These are phyloP conservation scores for Masticophis lateralis DNA, from an alignment of 2,797 vertebrate genomes.

Conservation along the genomic window DNA sequence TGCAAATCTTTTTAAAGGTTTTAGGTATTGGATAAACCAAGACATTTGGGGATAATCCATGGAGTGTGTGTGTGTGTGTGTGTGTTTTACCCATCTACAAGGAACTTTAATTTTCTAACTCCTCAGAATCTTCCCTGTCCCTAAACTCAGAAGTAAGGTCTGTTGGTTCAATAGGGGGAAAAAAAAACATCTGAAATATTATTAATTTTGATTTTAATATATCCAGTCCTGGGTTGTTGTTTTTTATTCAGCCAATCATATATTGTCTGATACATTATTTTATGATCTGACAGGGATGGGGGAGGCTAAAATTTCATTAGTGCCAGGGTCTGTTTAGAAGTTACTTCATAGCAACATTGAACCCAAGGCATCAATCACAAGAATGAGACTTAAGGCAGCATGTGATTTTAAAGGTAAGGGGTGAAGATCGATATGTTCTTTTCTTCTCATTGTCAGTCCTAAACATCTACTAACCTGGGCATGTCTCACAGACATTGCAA, in stretches of 20 bases:
- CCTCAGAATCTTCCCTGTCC: not conserved
- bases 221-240: not conserved
- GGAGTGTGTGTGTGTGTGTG: too few species aligned
- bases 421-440: not conserved
- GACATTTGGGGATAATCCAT: not conserved
- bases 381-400: not conserved
- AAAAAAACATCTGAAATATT: not conserved
- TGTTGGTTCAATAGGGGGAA: not conserved
- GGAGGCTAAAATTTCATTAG: not conserved
- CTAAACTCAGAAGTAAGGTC: not conserved
- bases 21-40: not conserved
- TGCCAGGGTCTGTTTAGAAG: not conserved
- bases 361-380: not conserved
- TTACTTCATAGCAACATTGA: not conserved
- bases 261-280: not conserved
- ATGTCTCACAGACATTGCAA: not conserved
- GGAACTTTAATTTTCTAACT: not conserved
- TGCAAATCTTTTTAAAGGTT: not conserved
- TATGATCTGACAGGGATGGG: not conserved
- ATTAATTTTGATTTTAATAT: not conserved
- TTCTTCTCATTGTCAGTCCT: not conserved
- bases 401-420: not conserved
- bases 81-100: not conserved
- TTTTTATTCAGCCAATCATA: not conserved
- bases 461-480: not conserved